Evolutionary conservation across 2,888 invertebrate genomes (phyloP), one percentile per base, ranked within the genome.

Genomic region (Andricus curvator): DNA sequence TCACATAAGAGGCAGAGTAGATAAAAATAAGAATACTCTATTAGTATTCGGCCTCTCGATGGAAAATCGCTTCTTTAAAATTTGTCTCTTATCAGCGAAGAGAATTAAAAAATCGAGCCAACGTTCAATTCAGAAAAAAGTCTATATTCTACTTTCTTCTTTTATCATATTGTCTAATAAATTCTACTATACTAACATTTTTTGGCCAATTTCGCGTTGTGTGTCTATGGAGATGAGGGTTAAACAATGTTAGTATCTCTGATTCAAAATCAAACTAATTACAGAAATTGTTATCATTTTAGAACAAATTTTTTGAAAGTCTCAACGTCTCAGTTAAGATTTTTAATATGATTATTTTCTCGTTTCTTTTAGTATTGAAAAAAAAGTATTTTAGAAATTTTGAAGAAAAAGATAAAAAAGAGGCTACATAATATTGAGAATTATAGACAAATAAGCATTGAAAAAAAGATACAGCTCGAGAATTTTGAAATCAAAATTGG

Each of bases 11-110:
- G 87, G 86, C 89, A 88, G 85, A 86, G 83, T 88, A 88, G 81
- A 89, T 88, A 89, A 86, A 90, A 90, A 90, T 87, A 90, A 90
- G 86, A 88, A 89, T 84, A 88, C 86, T 86, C 84, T 83, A 88
- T 90, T 90, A 90, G 86, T 86, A 78, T 82, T 84, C 84, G 44
- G n/a, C 76, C 65, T 66, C 41, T 56, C 51, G 25, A 33, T 13
- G 29, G 5, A 48, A 48, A 48, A 48, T 13, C 15, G 48, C 17
- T 4, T 48, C 48, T 48, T 48, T 48, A 48, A 15, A 17, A 17
- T 48, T 48, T 0, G 1, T 17, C 4, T 48, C 48, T 48, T 4
- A 48, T 15, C 48, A 48, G 1, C 1, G 17, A 17, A 48, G 48
- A 48, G 1, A 15, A 48, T 48, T 48, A 15, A 17, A 44, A 48